Conservation (phyloP, 2,888 invertebrate genomes). For the Drosophila mercatorum region DNA sequence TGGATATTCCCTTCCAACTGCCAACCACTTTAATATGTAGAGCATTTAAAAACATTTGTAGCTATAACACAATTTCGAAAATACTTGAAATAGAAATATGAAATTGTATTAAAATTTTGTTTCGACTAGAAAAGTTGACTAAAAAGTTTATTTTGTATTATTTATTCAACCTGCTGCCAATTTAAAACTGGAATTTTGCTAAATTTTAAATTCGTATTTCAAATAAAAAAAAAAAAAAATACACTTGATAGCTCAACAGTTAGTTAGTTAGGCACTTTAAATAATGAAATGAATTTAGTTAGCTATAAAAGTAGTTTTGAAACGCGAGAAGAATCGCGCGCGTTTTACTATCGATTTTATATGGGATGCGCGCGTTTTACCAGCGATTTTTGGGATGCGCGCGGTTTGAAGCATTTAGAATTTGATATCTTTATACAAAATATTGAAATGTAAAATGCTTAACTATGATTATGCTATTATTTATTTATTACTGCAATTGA, state of each 20-base stretch:
- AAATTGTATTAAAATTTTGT: slow-evolving; percentile 13
- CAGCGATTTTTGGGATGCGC: slow-evolving; percentile 33
- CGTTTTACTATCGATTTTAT: slow-evolving; percentile 33
- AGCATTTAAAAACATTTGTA: slow-evolving; percentile 14
- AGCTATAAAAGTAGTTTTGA: slow-evolving; percentile 7
- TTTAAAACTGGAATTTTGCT: slow-evolving; percentile 17
- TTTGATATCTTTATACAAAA: slow-evolving; percentile 43
- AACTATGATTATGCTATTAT: slow-evolving; percentile 43
- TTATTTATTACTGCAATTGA: slow-evolving; percentile 44
- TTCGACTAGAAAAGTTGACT: slow-evolving; percentile 9
- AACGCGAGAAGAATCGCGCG: slow-evolving; percentile 34
- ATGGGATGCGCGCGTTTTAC: slow-evolving; percentile 27
- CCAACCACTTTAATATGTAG: slow-evolving; percentile 19
- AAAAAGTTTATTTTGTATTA: not conserved
- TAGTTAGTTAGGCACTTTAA: slow-evolving; percentile 53
- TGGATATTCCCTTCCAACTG: slow-evolving; percentile 18
- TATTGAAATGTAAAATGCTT: slow-evolving; percentile 34
- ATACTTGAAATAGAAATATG: slow-evolving; percentile 5
- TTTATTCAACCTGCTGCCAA: slow-evolving; percentile 28
- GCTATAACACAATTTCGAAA: slow-evolving; percentile 17
- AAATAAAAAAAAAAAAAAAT: slow-evolving; percentile 35
- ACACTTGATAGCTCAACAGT: slow-evolving; percentile 49
- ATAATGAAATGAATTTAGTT: slow-evolving; percentile 33
- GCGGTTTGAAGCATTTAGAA: slow-evolving; percentile 44
- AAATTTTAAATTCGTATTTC: slow-evolving; percentile 45